Conservation (phyloP, 2,797 vertebrate genomes). For the Pristis pectinata region DNA sequence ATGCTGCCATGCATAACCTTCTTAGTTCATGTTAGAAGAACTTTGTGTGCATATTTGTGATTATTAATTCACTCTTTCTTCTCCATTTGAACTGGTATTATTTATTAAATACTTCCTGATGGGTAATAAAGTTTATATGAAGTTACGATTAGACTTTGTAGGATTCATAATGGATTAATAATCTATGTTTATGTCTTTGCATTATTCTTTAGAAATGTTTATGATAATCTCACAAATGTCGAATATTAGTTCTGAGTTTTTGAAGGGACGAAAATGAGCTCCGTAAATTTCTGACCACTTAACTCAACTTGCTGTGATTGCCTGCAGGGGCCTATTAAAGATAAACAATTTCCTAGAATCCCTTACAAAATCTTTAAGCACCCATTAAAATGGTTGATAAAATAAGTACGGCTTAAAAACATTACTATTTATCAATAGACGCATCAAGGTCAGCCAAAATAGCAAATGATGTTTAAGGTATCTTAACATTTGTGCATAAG, state of each 20-base stretch:
- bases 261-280: background rate
- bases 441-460: background rate
- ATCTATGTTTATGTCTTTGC: background rate
- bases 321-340: background rate
- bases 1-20: background rate
- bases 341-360: background rate
- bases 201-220: background rate
- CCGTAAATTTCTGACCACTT: background rate
- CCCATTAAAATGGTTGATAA: background rate
- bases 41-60: background rate
- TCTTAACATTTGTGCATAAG: background rate
- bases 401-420: background rate
- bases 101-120: background rate
- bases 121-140: background rate
- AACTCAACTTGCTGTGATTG: background rate
- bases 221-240: slow-evolving; percentile 11
- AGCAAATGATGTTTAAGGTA: background rate
- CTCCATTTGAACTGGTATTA: background rate
- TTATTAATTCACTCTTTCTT: background rate
- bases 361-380: background rate
- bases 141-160: background rate
- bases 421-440: background rate
- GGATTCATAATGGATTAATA: background rate
- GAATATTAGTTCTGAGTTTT: background rate
- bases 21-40: background rate